These are phyloP conservation scores for Ericerus pela DNA, from an alignment of 1,140 invertebrate species.

Conservation along the genomic window DNA sequence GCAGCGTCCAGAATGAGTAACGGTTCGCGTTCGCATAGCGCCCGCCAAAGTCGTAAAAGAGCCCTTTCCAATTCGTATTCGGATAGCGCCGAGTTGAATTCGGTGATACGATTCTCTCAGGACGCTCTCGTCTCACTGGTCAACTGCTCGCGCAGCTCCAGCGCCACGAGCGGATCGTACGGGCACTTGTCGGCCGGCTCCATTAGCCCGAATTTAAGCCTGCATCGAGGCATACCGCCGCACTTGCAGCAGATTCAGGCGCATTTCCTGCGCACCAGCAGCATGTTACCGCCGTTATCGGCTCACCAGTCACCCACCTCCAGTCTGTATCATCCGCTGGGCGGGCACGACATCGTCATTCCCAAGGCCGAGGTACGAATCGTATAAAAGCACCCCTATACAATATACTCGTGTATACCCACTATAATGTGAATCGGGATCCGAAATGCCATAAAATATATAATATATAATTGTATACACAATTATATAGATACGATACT, in stretches of 20 bases:
- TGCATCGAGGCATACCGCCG: slow-evolving; percentile 47
- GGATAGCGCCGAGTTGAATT: slow-evolving; percentile 84
- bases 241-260: slow-evolving; percentile 62
- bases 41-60: slow-evolving; percentile 65
- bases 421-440: too few relatives aligned
- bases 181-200: slow-evolving; percentile 81
- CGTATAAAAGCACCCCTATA: slow-evolving; percentile 15
- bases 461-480: too few relatives aligned
- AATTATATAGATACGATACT: neutral
- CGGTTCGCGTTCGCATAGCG: slow-evolving; percentile 34
- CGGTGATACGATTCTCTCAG: slow-evolving; percentile 86
- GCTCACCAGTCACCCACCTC: slow-evolving; percentile 28
- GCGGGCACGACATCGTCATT: slow-evolving; percentile 32
- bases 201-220: slow-evolving; percentile 47
- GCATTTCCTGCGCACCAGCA: slow-evolving; percentile 35
- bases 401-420: too few relatives aligned
- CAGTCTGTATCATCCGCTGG: slow-evolving; percentile 31
- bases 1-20: slow-evolving; percentile 57
- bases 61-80: slow-evolving; percentile 88
- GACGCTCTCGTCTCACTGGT: slow-evolving; percentile 83
- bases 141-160: slow-evolving; percentile 69
- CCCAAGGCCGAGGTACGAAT: slow-evolving; percentile 33
- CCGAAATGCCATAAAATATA: too few relatives aligned
- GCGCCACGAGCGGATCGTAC: slow-evolving; percentile 78
- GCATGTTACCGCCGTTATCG: slow-evolving; percentile 36